Base-by-base conservation (phyloP, 2,888 invertebrate species). In the Acanthosepion lycidas region DNA sequence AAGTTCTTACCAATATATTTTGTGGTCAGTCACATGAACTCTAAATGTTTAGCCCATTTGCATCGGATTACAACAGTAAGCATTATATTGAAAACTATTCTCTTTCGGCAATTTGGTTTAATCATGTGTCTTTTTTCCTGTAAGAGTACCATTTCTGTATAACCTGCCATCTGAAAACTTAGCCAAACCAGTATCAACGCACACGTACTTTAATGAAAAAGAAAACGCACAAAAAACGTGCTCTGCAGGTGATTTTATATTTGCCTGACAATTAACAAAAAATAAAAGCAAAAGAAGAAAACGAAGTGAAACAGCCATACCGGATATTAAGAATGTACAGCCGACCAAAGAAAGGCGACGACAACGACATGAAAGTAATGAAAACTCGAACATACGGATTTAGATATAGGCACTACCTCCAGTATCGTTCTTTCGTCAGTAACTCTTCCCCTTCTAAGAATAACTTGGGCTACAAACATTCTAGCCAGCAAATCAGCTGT, bases 321-420 rank as follows among this genome's bases (percentile, higher is more conserved):
- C 78, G n/a, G 78, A 78, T 33, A 78, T n/a, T 78, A 78, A 78
- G 78, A 78, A 78, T 78, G 78, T 78, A 78, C 78, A 78, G n/a
- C 78, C 9, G n/a, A 33, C n/a, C n/a, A 78, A 15, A 12, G 28
- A 6, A 78, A n/a, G n/a, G 23, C 26, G 64, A 64, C 23, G 64
- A 59, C 59, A 59, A 78, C n/a, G 78, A 78, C 78, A 78, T 78
- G 78, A 78, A n/a, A 78, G 78, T 78, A 78, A 78, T 12, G 33
- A 78, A 78, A 15, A 78, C n/a, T 78, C n/a, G 15, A 78, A 78
- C 78, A 78, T n/a, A n/a, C 78, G 78, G 78, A 78, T 78, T 78
- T 33, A 78, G 12, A 78, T n/a, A n/a, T n/a, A 78, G n/a, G 15
- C 9, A 78, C 78, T n/a, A 78, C n/a, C 78, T 78, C n/a, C n/a